phyloP scores from a whole-genome alignment of 2,888 invertebrate genomes.

The Oscheius sp. region DNA sequence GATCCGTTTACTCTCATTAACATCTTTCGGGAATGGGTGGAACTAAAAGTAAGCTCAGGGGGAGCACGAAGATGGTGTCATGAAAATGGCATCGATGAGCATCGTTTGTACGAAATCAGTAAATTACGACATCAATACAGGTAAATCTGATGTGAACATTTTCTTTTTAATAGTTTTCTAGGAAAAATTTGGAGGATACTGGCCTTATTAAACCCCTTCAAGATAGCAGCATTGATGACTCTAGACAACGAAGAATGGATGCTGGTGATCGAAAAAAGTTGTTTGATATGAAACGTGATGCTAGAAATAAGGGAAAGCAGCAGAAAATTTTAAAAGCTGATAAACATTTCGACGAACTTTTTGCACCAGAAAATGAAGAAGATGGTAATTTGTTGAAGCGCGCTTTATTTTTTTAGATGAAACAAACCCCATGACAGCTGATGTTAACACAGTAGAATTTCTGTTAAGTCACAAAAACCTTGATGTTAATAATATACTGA shows the following conservation, averaged over 20 bases:
- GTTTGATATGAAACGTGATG: constrained; percentile 82
- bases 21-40: constrained; percentile 73
- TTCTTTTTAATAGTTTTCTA: not conserved
- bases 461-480: constrained; percentile 55
- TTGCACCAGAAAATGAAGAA: constrained; percentile 59
- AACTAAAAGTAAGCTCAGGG: constrained; percentile 73
- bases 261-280: constrained; percentile 90
- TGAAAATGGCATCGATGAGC: constrained; percentile 91
- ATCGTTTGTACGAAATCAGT: constrained; percentile 93
- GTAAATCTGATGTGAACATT: constrained; percentile 6
- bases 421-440: constrained; percentile 53
- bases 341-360: constrained; percentile 63
- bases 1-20: constrained; percentile 91
- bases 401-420: constrained; percentile 37
- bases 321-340: constrained; percentile 80
- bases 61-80: constrained; percentile 84
- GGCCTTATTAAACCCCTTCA: constrained; percentile 63
- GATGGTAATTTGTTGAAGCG: constrained; percentile 39
- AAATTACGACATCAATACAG: constrained; percentile 85
- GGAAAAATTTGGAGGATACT: constrained; percentile 67
- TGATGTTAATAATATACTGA: constrained; percentile 54
- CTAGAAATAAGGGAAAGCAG: constrained; percentile 53
- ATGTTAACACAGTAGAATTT: constrained; percentile 62
- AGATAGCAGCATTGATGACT: constrained; percentile 60
- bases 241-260: constrained; percentile 77